phyloP scores from a whole-genome alignment of 2,888 invertebrate genomes.

The Prosopocoilus inquinatus region DNA sequence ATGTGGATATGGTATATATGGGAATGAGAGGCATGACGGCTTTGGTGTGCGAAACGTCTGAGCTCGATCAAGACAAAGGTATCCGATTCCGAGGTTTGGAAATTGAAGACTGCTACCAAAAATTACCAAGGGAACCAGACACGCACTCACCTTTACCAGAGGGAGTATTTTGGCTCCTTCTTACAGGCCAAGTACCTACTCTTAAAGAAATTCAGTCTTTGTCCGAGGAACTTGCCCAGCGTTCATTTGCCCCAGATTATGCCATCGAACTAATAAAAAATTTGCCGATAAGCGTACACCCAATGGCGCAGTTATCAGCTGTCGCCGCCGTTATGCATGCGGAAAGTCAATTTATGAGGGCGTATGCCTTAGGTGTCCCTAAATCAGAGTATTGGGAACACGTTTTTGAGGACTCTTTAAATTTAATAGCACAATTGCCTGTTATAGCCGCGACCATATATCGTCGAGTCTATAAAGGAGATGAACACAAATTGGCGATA shows the following conservation, averaged over 20 bases:
- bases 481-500: constrained; percentile 68
- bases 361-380: constrained; percentile 83
- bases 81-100: constrained; percentile 92
- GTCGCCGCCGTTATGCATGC: constrained; percentile 89
- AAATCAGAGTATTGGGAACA: constrained; percentile 88
- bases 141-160: constrained; percentile 88
- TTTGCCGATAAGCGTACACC: constrained; percentile 85
- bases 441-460: constrained; percentile 85
- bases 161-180: constrained; percentile 88
- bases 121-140: constrained; percentile 77
- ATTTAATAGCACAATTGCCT: constrained; percentile 83
- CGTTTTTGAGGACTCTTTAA: constrained; percentile 82
- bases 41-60: constrained; percentile 92
- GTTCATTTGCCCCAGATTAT: constrained; percentile 88
- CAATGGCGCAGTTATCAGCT: constrained; percentile 92
- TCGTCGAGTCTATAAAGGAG: constrained; percentile 66
- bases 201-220: constrained; percentile 69
- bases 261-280: constrained; percentile 92
- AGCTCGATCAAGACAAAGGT: constrained; percentile 92
- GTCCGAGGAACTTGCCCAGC: constrained; percentile 80
- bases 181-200: constrained; percentile 85
- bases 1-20: constrained; percentile 65
- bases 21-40: constrained; percentile 97
- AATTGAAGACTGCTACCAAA: constrained; percentile 88
- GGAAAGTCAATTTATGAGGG: constrained; percentile 89